A percentile compares a stretch with the other conserved stretches of the same genome.
phyloP scores from a whole-genome alignment of 2,888 invertebrate species.

The Eupithecia pulchellata region DNA sequence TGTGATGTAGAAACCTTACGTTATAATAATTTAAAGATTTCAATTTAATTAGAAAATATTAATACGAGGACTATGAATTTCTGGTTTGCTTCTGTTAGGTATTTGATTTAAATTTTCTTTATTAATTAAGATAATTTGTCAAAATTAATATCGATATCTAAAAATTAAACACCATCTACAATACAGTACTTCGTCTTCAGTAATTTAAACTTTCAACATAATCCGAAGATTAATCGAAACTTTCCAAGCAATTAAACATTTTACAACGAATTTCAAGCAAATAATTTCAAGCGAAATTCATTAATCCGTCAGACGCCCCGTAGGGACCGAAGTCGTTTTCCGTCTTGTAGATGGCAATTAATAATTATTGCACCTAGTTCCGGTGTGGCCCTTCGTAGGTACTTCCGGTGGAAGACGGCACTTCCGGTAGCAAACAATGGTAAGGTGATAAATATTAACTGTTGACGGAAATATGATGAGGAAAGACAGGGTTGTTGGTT shows the following conservation, averaged over 20 bases:
- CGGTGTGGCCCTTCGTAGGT: constrained; percentile 66
- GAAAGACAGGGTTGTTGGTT: constrained; percentile 45
- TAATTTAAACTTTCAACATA: constrained; percentile 39
- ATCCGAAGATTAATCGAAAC: constrained; percentile 43
- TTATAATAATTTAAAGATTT: neutral
- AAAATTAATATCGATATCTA: neutral
- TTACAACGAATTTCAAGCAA: constrained; percentile 46
- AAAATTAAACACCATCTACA: neutral
- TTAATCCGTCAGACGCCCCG: constrained; percentile 62
- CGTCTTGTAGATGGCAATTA: constrained; percentile 72
- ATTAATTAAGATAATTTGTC: too few relatives aligned
- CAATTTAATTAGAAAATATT: too few relatives aligned
- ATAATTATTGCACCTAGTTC: constrained; percentile 83
- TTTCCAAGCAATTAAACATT: constrained; percentile 52
- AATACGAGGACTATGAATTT: too few relatives aligned
- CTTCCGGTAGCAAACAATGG: constrained; percentile 51
- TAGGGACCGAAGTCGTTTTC: constrained; percentile 66
- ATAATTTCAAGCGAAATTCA: constrained; percentile 50
- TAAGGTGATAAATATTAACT: constrained; percentile 60
- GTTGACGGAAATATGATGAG: constrained; percentile 52
- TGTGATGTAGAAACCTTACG: neutral
- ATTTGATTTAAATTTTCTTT: too few relatives aligned
- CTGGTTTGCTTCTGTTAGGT: too few relatives aligned
- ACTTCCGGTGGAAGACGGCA: constrained; percentile 58
- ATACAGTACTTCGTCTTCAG: neutral